Base-by-base conservation (phyloP, 2,888 invertebrate genomes). In the Callyntrura sp. region DNA sequence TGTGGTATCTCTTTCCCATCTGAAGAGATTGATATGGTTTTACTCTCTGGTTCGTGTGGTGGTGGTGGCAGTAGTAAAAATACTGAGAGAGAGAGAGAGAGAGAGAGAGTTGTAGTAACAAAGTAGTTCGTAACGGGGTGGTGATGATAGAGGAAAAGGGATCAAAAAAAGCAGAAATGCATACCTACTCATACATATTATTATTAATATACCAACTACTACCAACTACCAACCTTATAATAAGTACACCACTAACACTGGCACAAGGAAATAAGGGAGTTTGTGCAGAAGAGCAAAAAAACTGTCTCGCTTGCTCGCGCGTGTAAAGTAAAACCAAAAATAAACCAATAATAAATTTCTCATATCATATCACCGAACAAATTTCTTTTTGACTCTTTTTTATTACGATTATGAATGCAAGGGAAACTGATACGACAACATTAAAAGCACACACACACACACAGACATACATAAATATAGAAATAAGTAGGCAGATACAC, bases 21-120 rank as follows among this genome's bases (percentile, higher is more conserved):
- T 91, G 90, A 92, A 92, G 91, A 91, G 92, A 93, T 92, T 92
- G 91, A 92, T 91, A 92, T 85, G 88, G 84, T 92, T 90, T 92
- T 88, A 90, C 81, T 48, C 81, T 48, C 35, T 82, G 45, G 82
- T 76, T 23, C 60, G 17, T 76, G 28, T 79, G 45, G 45, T 45
- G 70, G 70, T 17, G 9, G 45, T 28, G 25, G 35, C 35, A 35
- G 3, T 35, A 35, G 35, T 35, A n/a, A n/a, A n/a, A n/a, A n/a
- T n/a, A n/a, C n/a, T n/a, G n/a, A n/a, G n/a, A n/a, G n/a, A n/a
- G 5, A 60, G 20, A n/a, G n/a, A 6, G 6, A 60, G 5, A 60
- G 14, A 12, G 20, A n/a, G 8, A 76, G 17, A 76, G 8, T 20
- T 48, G n/a, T 51, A 35, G 35, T 6, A 35, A 35, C 35, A 35